These are phyloP conservation scores for Macrosteles quadrilineatus DNA, from an alignment of 1,140 invertebrate species.

Conservation along the genomic window DNA sequence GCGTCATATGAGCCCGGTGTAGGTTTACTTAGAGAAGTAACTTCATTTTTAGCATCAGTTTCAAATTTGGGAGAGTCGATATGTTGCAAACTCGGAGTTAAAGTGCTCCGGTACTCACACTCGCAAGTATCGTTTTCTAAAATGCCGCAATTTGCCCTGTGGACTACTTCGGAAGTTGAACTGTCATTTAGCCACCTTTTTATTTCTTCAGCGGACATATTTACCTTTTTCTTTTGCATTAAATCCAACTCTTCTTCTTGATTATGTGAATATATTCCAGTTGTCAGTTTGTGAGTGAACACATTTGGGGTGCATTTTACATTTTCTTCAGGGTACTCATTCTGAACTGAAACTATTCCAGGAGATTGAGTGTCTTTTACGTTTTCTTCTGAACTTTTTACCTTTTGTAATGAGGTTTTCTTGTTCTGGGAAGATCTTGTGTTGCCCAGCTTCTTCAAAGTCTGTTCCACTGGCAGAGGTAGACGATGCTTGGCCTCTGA, in stretches of 20 bases:
- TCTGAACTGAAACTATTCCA: not conserved
- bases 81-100: not conserved
- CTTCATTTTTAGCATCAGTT: not conserved
- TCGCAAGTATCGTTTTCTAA: conserved; percentile 41
- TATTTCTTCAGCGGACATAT: conserved; percentile 71
- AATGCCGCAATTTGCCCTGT: conserved; percentile 38
- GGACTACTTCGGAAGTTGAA: conserved; percentile 38
- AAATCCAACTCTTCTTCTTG: conserved; percentile 26
- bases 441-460: conserved; percentile 34
- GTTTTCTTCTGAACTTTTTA: too few species aligned
- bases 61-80: not conserved
- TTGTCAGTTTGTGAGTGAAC: too few species aligned
- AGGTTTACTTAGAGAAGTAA: too few species aligned
- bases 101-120: conserved; percentile 39
- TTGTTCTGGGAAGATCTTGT: conserved; percentile 15
- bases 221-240: conserved; percentile 61
- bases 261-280: conserved; percentile 1
- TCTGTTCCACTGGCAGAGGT: conserved; percentile 40
- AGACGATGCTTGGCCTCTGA: conserved; percentile 40
- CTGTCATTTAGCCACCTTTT: conserved; percentile 70
- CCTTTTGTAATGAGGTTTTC: not conserved
- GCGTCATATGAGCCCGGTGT: too few species aligned
- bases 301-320: too few species aligned
- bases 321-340: too few species aligned
- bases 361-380: not conserved